Percentiles rank a stretch among this genome's conserved stretches.
These are phyloP conservation scores for Asbolus verrucosus DNA, from an alignment of 1,140 invertebrate species.

Conservation along the genomic window DNA sequence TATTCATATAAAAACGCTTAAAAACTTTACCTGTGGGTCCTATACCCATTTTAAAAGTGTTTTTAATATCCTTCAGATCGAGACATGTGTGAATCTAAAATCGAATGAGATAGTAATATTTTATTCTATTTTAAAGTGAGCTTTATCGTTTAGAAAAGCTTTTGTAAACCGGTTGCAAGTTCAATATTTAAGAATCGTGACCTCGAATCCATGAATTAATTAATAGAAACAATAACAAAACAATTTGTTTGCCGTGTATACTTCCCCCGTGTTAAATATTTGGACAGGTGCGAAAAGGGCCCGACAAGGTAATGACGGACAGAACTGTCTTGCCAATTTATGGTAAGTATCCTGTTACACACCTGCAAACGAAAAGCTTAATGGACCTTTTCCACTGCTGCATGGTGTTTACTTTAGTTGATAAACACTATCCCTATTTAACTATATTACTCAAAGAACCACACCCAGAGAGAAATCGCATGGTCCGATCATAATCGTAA, in stretches of 20 bases:
- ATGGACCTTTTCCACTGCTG: conserved; percentile 23
- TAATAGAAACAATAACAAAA: conserved; percentile 37
- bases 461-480: conserved; percentile 11
- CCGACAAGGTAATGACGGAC: not conserved
- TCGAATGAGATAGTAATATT: no score
- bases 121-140: no score
- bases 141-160: no score
- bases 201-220: conserved; percentile 5
- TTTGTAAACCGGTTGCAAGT: no score
- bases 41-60: no score
- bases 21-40: no score
- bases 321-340: conserved; percentile 8
- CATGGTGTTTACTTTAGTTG: conserved; percentile 24
- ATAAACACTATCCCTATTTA: conserved; percentile 33
- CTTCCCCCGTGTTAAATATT: conserved; percentile 28
- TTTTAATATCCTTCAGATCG: no score
- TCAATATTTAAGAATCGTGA: no score
- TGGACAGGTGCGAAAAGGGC: conserved; percentile 19
- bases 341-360: conserved; percentile 32
- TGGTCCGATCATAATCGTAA: not conserved
- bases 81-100: no score
- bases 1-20: no score
- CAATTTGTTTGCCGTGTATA: conserved; percentile 26
- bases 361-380: conserved; percentile 18
- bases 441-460: conserved; percentile 3